These are phyloP conservation scores for Rotaria macrura DNA, from an alignment of 2,888 invertebrate species.

Conservation along the genomic window DNA sequence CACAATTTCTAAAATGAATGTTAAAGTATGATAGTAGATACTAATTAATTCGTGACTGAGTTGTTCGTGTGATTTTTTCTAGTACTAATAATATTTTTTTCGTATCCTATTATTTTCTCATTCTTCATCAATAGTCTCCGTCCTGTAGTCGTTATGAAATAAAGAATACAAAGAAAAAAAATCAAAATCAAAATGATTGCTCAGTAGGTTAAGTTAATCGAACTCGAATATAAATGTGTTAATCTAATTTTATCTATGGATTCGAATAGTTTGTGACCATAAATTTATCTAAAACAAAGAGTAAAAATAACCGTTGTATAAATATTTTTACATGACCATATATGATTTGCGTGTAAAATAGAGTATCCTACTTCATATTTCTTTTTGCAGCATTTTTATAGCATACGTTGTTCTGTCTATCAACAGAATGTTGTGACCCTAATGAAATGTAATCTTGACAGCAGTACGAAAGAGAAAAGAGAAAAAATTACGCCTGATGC, in stretches of 20 bases:
- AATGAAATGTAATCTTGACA: background rate
- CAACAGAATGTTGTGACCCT: background rate
- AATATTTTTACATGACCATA: no score
- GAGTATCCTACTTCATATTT: no score
- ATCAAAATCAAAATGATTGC: background rate
- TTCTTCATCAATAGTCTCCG: background rate
- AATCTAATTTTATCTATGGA: no score
- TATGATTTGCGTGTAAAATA: no score
- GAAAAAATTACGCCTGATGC: background rate
- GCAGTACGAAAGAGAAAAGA: background rate
- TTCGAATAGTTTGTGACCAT: no score
- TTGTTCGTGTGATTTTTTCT: background rate
- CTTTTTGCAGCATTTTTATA: no score
- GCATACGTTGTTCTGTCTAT: background rate
- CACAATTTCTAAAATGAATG: background rate
- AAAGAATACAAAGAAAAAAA: background rate
- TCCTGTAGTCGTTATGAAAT: background rate
- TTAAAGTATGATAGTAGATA: background rate
- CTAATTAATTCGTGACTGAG: background rate
- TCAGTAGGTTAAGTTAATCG: background rate
- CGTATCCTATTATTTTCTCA: background rate
- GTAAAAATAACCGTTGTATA: no score
- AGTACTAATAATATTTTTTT: background rate
- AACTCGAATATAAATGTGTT: background rate
- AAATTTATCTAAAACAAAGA: no score